Evolutionary conservation across 2,888 invertebrate species (phyloP).

Genomic region (Brachyptera risi): DNA sequence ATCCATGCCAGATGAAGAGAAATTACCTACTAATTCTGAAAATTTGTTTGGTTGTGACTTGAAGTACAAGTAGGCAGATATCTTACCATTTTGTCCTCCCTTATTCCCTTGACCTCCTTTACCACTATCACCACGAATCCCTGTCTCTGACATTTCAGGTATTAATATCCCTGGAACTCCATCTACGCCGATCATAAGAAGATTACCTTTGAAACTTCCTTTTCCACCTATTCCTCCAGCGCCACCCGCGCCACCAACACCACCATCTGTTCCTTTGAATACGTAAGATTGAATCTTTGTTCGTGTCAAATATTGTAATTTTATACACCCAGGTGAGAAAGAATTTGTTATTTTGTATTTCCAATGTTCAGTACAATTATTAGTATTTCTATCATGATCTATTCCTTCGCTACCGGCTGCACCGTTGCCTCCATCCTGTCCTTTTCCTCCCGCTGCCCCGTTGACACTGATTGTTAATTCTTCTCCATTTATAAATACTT

Average conservation of each 20-base stretch:
- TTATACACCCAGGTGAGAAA: too few species aligned
- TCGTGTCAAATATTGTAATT: too few species aligned
- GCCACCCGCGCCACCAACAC: neutral
- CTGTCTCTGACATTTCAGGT: neutral
- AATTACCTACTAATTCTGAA: too few species aligned
- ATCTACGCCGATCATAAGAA: neutral
- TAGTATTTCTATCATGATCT: neutral
- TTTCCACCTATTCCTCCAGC: neutral
- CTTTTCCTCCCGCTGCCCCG: slow-evolving; percentile 17
- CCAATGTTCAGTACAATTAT: too few species aligned
- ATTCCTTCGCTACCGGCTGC: neutral
- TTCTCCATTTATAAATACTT: neutral
- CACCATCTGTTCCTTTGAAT: too few species aligned
- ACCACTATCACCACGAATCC: neutral
- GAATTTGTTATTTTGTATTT: too few species aligned
- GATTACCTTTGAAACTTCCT: too few species aligned
- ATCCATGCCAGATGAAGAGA: neutral
- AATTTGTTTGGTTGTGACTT: too few species aligned
- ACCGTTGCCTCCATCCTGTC: slow-evolving; percentile 20
- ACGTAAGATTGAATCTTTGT: too few species aligned
- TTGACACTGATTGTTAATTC: neutral
- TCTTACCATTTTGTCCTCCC: neutral
- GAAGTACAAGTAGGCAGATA: neutral
- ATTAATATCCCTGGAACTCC: neutral
- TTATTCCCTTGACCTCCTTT: neutral